Evolutionary conservation across 2,888 invertebrate genomes (phyloP), one percentile per base, ranked within the genome.

Genomic region (Yponomeuta sedellus): DNA sequence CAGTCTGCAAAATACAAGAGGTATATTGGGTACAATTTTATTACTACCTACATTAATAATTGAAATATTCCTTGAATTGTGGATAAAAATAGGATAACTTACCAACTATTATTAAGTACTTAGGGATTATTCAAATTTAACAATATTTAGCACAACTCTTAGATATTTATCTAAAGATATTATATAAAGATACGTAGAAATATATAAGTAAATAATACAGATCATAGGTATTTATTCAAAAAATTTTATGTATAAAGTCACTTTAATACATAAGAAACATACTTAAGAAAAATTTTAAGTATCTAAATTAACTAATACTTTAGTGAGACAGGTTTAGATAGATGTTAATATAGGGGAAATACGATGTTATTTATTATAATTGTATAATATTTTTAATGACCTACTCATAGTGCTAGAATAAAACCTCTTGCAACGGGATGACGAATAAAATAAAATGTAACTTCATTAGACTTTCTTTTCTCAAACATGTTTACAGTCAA

Each of bases 361-460:
- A 62, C 39, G n/a, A 62, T 62, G 40, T 62, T 62, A 62, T 34
- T 62, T 62, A 62, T 34, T 39, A 19, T 62, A 62, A 62, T 39
- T 62, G 39, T 62, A n/a, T n/a, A 62, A 62, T 62, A 62, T 62
- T 39, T 62, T 62, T 62, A 62, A 62, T 62, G 28, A 62, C 8
- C 44, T 52, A 52, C 12, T 25, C 25, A 62, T 62, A 62, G 62
- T 25, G 22, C 19, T 62, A 62, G 39, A 62, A 61, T 61, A 62
- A 62, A 12, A 28, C 39, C 10, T 62, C 62, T 62, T 62, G 19
- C 34, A 25, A 39, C 39, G 61, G 22, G 61, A 11, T 58, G 59
- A 59, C 20, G 25, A 59, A 59, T 59, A 59, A 59, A 59, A 59
- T 59, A 22, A 59, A 59, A 52, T 52, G 2, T 52, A 52, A 52